These are phyloP conservation scores for Clusia tigrina DNA, from an alignment of 2,888 invertebrate species.

Conservation along the genomic window DNA sequence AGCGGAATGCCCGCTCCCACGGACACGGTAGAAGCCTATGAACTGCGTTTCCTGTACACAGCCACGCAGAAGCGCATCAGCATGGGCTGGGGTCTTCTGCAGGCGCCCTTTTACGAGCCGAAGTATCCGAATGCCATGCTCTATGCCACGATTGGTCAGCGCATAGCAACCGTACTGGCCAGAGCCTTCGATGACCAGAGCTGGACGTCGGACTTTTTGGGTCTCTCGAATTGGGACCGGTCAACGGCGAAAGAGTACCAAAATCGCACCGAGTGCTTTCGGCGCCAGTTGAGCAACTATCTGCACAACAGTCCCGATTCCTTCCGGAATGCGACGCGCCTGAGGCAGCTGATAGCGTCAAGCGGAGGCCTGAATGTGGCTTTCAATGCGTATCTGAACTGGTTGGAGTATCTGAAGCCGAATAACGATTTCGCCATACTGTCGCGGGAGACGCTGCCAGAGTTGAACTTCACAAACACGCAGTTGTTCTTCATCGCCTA, in stretches of 20 bases:
- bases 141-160: slow-evolving; percentile 50
- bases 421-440: slow-evolving; percentile 48
- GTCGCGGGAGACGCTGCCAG: slow-evolving; percentile 53
- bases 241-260: slow-evolving; percentile 45
- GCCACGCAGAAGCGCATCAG: slow-evolving; percentile 49
- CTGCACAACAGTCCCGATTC: slow-evolving; percentile 37
- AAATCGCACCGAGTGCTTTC: slow-evolving; percentile 51
- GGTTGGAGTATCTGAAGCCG: slow-evolving; percentile 51
- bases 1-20: slow-evolving; percentile 37
- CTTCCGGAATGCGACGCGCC: slow-evolving; percentile 38
- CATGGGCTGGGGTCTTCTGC: slow-evolving; percentile 52
- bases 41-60: slow-evolving; percentile 47
- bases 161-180: slow-evolving; percentile 47
- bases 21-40: slow-evolving; percentile 51
- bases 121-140: slow-evolving; percentile 47
- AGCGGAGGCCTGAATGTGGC: slow-evolving; percentile 54
- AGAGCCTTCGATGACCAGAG: slow-evolving; percentile 54
- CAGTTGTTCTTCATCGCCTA: slow-evolving; percentile 57
- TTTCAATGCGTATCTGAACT: slow-evolving; percentile 55
- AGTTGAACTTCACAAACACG: slow-evolving; percentile 55
- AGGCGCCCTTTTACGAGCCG: slow-evolving; percentile 51
- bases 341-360: slow-evolving; percentile 42
- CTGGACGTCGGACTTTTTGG: slow-evolving; percentile 49
- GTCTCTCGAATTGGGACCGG: slow-evolving; percentile 49
- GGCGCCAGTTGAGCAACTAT: slow-evolving; percentile 49